phyloP scores from a whole-genome alignment of 2,113 vertebrate species.

The Perca fluviatilis region DNA sequence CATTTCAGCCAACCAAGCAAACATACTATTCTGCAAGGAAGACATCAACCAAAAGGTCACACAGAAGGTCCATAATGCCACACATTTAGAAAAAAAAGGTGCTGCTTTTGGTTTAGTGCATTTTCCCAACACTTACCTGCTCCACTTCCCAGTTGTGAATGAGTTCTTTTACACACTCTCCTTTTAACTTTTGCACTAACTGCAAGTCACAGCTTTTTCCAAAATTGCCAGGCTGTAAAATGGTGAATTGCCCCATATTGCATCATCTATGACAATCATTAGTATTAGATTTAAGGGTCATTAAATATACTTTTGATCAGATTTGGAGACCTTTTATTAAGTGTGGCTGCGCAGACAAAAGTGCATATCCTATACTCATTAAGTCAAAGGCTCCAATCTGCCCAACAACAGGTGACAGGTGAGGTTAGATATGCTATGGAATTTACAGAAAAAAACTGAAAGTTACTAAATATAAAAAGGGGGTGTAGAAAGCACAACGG shows the following conservation, averaged over 20 bases:
- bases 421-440: neutral
- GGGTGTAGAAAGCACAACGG: neutral
- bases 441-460: neutral
- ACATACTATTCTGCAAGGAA: no score
- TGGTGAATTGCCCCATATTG: neutral
- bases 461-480: neutral
- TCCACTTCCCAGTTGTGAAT: constrained; percentile 8
- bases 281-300: neutral
- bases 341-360: neutral
- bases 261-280: neutral
- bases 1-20: no score
- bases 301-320: constrained; percentile 10
- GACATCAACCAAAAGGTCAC: neutral
- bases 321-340: neutral
- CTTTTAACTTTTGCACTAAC: constrained; percentile 19
- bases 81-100: neutral
- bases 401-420: neutral
- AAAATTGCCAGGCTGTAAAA: constrained; percentile 24
- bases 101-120: neutral
- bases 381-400: neutral
- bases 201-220: constrained; percentile 35
- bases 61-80: neutral
- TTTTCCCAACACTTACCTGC: constrained; percentile 20
- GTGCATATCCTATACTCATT: neutral
- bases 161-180: neutral